A percentile compares a stretch with the other conserved stretches of the same genome.
phyloP scores from a whole-genome alignment of 2,113 vertebrate species.

The Oxyura jamaicensis region DNA sequence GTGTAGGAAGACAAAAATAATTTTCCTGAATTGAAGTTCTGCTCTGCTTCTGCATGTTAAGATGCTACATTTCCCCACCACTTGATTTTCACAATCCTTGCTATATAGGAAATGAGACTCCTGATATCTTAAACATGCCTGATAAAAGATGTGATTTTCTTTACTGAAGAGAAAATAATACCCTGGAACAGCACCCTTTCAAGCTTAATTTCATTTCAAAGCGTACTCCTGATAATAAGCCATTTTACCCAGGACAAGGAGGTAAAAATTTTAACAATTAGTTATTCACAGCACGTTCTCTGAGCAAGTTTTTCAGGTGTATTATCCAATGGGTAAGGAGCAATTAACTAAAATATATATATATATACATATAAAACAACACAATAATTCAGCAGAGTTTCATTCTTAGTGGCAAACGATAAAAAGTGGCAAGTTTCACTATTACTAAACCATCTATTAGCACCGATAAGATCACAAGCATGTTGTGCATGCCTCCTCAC shows the following conservation, averaged over 20 bases:
- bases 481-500: neutral
- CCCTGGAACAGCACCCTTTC: neutral
- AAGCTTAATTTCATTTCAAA: neutral
- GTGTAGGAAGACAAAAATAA: neutral
- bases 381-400: neutral
- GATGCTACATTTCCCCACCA: neutral
- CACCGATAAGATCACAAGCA: neutral
- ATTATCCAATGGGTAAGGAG: neutral
- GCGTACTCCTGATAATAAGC: neutral
- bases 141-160: neutral
- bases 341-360: neutral
- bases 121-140: neutral
- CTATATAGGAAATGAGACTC: neutral
- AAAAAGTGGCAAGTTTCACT: neutral
- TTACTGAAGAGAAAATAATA: slow-evolving; percentile 3
- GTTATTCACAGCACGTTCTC: neutral
- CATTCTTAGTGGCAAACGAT: neutral
- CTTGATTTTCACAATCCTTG: neutral
- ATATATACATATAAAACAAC: neutral
- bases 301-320: neutral
- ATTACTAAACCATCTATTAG: neutral
- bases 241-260: neutral
- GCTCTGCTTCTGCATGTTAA: neutral
- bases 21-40: neutral
- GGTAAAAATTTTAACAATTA: slow-evolving; percentile 19